Percentiles rank a stretch among this genome's conserved stretches.
These are phyloP conservation scores for Hirtodrosophila duncani DNA, from an alignment of 2,888 invertebrate genomes.

Conservation along the genomic window DNA sequence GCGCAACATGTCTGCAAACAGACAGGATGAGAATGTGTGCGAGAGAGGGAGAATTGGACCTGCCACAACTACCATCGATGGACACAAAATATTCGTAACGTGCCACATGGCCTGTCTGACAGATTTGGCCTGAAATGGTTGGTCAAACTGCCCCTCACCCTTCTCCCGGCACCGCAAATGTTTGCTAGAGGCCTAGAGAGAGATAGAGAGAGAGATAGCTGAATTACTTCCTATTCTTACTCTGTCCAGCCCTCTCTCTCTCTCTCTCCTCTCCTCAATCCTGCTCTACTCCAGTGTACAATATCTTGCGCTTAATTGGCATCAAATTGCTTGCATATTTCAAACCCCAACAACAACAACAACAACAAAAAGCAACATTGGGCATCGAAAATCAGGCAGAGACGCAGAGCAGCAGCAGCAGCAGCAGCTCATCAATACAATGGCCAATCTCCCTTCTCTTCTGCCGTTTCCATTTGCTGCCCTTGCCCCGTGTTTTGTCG, in stretches of 20 bases:
- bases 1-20: slow-evolving; percentile 44
- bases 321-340: slow-evolving; percentile 71
- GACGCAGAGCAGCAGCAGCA: not conserved
- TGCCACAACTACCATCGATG: too few relatives aligned
- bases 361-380: slow-evolving; percentile 17
- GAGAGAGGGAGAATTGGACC: too few relatives aligned
- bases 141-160: slow-evolving; percentile 1
- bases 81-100: slow-evolving; percentile 1
- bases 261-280: not conserved
- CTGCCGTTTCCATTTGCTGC: not conserved
- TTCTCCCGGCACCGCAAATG: not conserved
- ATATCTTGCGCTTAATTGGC: slow-evolving; percentile 62
- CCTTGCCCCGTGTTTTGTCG: not conserved
- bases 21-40: slow-evolving; percentile 13
- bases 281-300: not conserved
- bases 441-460: slow-evolving; percentile 36
- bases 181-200: not conserved
- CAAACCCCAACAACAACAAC: slow-evolving; percentile 37
- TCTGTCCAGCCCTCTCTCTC: too few relatives aligned
- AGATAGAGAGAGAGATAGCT: too few relatives aligned
- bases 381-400: not conserved
- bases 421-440: slow-evolving; percentile 59
- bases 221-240: too few relatives aligned
- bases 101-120: slow-evolving; percentile 8
- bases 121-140: slow-evolving; percentile 18